Evolutionary conservation across 1,140 invertebrate genomes (phyloP).

Genomic region (Leptinotarsa undecemlineata): DNA sequence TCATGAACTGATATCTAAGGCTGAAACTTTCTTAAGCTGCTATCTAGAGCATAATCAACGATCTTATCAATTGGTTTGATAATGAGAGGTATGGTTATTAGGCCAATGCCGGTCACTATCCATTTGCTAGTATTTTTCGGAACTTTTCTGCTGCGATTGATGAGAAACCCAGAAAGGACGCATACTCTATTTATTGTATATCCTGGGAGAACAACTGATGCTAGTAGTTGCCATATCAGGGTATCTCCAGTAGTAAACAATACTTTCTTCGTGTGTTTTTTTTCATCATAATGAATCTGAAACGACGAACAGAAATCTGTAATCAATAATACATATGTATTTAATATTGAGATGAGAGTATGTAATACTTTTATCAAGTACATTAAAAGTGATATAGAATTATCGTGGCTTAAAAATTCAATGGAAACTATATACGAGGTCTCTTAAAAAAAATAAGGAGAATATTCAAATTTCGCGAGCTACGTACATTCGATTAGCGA

Average conservation of each 20-base stretch:
- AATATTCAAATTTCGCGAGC: too few relatives aligned
- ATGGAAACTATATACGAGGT: too few relatives aligned
- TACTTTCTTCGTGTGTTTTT: slow-evolving; percentile 53
- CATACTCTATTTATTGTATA: slow-evolving; percentile 90
- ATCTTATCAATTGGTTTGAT: slow-evolving; percentile 86
- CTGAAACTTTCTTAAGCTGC: slow-evolving; percentile 56
- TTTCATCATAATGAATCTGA: slow-evolving; percentile 33
- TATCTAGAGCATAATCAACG: slow-evolving; percentile 81
- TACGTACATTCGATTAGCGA: too few relatives aligned
- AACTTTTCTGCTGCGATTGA: slow-evolving; percentile 60
- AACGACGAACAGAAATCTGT: slow-evolving; percentile 15
- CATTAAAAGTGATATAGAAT: neutral
- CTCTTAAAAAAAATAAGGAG: too few relatives aligned
- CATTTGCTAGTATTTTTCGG: slow-evolving; percentile 62
- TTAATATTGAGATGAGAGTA: neutral
- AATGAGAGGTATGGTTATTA: slow-evolving; percentile 88
- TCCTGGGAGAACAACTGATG: slow-evolving; percentile 90
- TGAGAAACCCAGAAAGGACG: slow-evolving; percentile 61
- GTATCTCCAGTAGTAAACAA: slow-evolving; percentile 77
- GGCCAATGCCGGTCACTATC: slow-evolving; percentile 77
- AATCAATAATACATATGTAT: neutral
- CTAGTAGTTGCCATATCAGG: slow-evolving; percentile 89
- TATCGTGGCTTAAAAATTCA: neutral
- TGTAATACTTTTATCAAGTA: neutral
- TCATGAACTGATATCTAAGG: neutral